Conservation (phyloP, 1,140 invertebrate species). For the Cherax quadricarinatus region DNA sequence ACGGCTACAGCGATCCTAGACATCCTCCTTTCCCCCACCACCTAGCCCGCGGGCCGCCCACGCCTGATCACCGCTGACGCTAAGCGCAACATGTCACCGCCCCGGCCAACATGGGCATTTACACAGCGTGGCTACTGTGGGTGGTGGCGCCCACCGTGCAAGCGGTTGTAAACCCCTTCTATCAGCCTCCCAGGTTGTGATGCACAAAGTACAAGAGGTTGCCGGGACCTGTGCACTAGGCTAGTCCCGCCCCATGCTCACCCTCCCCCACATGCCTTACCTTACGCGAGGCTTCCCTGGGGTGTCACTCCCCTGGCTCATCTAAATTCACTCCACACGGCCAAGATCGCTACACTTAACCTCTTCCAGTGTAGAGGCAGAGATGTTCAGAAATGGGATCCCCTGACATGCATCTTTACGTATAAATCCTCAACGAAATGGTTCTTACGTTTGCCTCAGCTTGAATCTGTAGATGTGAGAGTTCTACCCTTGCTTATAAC, state of each 20-base stretch:
- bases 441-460: not conserved
- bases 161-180: conserved; percentile 28
- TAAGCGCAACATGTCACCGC: conserved; percentile 15
- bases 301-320: not conserved
- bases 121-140: not conserved
- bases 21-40: conserved; percentile 44
- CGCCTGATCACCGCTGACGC: conserved; percentile 50
- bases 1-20: conserved; percentile 34
- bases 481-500: not conserved
- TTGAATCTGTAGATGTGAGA: not conserved
- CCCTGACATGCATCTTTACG: not conserved
- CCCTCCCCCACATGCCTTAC: not conserved
- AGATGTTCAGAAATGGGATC: not conserved
- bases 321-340: not conserved
- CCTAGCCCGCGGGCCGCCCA: conserved; percentile 37
- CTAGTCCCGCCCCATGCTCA: not conserved
- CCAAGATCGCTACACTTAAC: not conserved
- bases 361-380: not conserved
- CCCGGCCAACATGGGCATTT: conserved; percentile 46
- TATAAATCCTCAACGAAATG: not conserved
- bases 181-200: conserved; percentile 26
- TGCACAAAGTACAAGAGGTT: conserved; percentile 62
- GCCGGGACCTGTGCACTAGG: not conserved
- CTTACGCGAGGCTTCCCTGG: not conserved
- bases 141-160: not conserved